Percentiles rank a stretch among this genome's conserved stretches.
phyloP scores from a whole-genome alignment of 2,888 invertebrate genomes.

The Oscheius sp. region DNA sequence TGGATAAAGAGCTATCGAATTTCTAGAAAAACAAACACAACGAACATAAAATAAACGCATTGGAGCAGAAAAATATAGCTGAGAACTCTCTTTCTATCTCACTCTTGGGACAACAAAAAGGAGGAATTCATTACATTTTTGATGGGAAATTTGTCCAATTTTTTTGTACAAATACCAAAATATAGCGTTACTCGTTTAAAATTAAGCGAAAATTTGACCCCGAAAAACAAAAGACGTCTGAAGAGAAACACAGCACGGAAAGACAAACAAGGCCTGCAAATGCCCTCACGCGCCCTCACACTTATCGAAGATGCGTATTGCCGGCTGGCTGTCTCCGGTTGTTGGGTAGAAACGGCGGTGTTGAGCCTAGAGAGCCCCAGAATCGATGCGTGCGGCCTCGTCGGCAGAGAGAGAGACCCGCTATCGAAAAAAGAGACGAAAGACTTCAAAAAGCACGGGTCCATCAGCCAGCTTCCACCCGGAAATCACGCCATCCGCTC shows the following conservation, averaged over 20 bases:
- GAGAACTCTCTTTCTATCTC: too few relatives aligned
- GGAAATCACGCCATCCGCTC: neutral
- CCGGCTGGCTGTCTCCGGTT: neutral
- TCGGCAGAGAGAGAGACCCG: neutral
- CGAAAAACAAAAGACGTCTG: too few relatives aligned
- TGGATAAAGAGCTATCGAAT: neutral
- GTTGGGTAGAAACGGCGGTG: conserved; percentile 8
- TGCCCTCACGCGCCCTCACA: too few relatives aligned
- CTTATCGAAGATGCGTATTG: too few relatives aligned
- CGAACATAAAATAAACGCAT: neutral
- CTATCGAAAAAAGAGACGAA: conserved; percentile 16
- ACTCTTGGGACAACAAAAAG: too few relatives aligned
- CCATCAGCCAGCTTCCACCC: neutral
- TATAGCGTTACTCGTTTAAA: too few relatives aligned
- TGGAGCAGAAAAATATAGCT: neutral
- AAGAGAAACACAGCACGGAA: too few relatives aligned
- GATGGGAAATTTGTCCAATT: too few relatives aligned
- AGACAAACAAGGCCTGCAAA: too few relatives aligned
- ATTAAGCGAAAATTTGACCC: too few relatives aligned
- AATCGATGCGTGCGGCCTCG: conserved; percentile 19
- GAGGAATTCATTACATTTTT: too few relatives aligned
- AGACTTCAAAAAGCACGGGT: conserved; percentile 1
- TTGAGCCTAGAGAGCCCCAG: neutral
- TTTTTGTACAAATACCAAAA: too few relatives aligned
- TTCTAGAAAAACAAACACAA: neutral